phyloP scores from a whole-genome alignment of 1,140 invertebrate genomes.

The Bombus waltoni region DNA sequence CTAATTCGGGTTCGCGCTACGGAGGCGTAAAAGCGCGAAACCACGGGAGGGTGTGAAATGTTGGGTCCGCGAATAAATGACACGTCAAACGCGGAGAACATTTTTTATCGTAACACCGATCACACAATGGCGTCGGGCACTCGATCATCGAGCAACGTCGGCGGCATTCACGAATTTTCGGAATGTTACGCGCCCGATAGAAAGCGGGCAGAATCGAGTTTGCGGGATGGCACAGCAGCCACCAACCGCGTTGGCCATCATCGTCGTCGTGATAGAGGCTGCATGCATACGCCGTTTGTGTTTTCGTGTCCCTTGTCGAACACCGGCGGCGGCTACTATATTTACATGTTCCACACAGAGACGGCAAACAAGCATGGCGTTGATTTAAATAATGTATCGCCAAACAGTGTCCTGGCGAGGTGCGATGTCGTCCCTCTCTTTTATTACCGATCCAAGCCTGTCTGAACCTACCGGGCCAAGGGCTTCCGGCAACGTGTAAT shows the following conservation, averaged over 20 bases:
- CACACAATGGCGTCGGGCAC: slow-evolving; percentile 21
- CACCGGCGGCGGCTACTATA: slow-evolving; percentile 50
- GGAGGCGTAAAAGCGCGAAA: slow-evolving; percentile 18
- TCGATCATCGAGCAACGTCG: slow-evolving; percentile 11
- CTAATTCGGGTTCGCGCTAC: slow-evolving; percentile 20
- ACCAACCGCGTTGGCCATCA: slow-evolving; percentile 39
- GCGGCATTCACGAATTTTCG: slow-evolving; percentile 30
- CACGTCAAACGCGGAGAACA: slow-evolving; percentile 42
- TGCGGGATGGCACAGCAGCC: slow-evolving; percentile 43
- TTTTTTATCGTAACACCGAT: slow-evolving; percentile 41
- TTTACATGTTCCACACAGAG: slow-evolving; percentile 70
- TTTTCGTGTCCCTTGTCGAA: slow-evolving; percentile 39
- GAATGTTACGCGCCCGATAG: slow-evolving; percentile 4
- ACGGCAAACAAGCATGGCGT: slow-evolving; percentile 67
- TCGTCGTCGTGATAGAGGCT: slow-evolving; percentile 20
- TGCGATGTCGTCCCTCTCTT: slow-evolving; percentile 52
- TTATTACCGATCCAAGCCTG: slow-evolving; percentile 28
- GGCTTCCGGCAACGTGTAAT: too few species aligned
- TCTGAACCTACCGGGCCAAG: too few species aligned
- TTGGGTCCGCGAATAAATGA: slow-evolving; percentile 35
- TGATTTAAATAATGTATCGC: slow-evolving; percentile 75
- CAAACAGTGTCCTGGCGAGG: slow-evolving; percentile 62
- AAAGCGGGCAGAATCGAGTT: slow-evolving; percentile 54
- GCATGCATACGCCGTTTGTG: slow-evolving; percentile 25
- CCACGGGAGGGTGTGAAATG: background rate